These are phyloP conservation scores for Drosophila saltans DNA, from an alignment of 1,140 invertebrate species.

Conservation along the genomic window DNA sequence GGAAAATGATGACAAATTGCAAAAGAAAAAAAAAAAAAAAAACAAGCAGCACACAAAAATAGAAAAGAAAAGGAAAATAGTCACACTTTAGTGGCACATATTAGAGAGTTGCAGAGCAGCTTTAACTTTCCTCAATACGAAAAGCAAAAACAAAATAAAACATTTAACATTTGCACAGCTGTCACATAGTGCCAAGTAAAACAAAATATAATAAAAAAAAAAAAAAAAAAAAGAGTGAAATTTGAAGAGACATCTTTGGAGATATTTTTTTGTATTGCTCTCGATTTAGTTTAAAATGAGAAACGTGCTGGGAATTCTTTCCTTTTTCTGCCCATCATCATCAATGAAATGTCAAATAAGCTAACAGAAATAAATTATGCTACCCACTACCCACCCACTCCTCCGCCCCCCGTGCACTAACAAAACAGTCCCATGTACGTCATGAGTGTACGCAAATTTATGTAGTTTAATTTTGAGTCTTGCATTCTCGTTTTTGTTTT, in stretches of 20 bases:
- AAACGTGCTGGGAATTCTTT: constrained; percentile 70
- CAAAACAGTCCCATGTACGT: neutral
- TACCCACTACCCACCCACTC: neutral
- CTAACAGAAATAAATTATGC: constrained; percentile 52
- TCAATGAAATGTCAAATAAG: constrained; percentile 80
- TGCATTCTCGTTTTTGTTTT: constrained; percentile 53
- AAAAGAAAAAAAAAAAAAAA: neutral
- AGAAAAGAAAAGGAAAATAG: constrained; percentile 2
- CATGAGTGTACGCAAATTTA: constrained; percentile 66
- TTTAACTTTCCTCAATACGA: constrained; percentile 32
- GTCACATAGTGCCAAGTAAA: constrained; percentile 26
- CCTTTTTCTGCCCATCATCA: constrained; percentile 47
- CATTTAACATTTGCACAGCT: constrained; percentile 44
- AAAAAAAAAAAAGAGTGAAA: constrained; percentile 40
- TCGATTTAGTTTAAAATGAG: constrained; percentile 72
- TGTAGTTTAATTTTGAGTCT: constrained; percentile 71
- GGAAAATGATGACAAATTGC: constrained; percentile 31
- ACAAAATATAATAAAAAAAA: constrained; percentile 10
- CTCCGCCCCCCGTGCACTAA: no score
- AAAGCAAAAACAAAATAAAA: constrained; percentile 18
- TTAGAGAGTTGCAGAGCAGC: constrained; percentile 28
- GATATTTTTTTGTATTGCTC: constrained; percentile 42
- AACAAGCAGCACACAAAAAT: neutral
- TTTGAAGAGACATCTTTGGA: constrained; percentile 24
- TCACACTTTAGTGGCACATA: neutral